These are phyloP conservation scores for Leptobrachium ailaonicum DNA, from an alignment of 2,113 vertebrate genomes.

Conservation along the genomic window DNA sequence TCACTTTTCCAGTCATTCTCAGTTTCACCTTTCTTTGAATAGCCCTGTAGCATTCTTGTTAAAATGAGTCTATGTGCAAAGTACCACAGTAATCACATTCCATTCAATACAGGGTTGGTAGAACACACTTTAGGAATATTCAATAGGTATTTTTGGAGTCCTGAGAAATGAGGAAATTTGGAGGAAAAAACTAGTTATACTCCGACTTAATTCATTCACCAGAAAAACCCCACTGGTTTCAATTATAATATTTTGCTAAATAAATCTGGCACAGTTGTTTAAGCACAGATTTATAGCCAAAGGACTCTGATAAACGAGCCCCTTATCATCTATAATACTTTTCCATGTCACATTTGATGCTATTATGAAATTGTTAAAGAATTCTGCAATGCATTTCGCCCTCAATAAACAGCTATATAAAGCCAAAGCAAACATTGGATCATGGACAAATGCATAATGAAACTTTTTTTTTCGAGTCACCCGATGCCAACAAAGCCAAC, in stretches of 20 bases:
- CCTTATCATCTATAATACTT: constrained; percentile 25
- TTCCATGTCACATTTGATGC: constrained; percentile 30
- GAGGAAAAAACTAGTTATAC: background rate
- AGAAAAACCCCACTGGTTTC: constrained; percentile 58
- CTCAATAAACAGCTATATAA: constrained; percentile 18
- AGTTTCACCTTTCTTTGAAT: too few species aligned
- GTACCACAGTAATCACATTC: too few species aligned
- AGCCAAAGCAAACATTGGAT: constrained; percentile 42
- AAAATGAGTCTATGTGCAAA: too few species aligned
- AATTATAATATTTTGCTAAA: constrained; percentile 8
- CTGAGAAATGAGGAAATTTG: too few species aligned
- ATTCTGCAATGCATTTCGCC: constrained; percentile 24
- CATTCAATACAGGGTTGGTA: too few species aligned
- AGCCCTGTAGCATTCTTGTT: too few species aligned
- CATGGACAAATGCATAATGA: constrained; percentile 28
- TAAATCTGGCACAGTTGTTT: constrained; percentile 13
- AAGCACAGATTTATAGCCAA: background rate
- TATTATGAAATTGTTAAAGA: constrained; percentile 35
- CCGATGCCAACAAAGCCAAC: constrained; percentile 13
- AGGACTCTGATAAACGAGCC: constrained; percentile 15
- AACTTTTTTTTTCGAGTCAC: constrained; percentile 19
- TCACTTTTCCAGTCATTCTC: too few species aligned
- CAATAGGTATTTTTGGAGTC: too few species aligned
- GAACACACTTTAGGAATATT: too few species aligned
- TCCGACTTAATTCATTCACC: constrained; percentile 35